phyloP scores from a whole-genome alignment of 2,888 invertebrate species.

The Allophyes oxyacanthae region DNA sequence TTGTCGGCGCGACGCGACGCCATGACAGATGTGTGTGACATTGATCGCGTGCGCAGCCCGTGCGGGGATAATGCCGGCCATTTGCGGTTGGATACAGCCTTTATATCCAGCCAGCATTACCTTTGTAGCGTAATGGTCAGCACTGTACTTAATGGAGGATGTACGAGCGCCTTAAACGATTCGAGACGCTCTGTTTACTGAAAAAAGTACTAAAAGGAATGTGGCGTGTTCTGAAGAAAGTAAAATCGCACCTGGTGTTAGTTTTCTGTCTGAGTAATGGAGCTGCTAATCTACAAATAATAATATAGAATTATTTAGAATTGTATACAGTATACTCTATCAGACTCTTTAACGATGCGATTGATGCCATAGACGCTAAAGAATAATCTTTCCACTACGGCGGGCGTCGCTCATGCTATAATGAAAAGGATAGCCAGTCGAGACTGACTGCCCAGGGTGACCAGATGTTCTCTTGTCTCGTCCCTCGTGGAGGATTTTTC shows the following conservation, averaged over 20 bases:
- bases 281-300: too few species aligned
- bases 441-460: too few species aligned
- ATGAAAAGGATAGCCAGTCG: too few species aligned
- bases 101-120: conserved; percentile 59
- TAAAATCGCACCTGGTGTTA: conserved; percentile 14
- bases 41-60: conserved; percentile 73
- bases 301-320: too few species aligned
- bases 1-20: conserved; percentile 30
- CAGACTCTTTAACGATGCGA: too few species aligned
- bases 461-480: too few species aligned
- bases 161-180: conserved; percentile 50
- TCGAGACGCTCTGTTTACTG: conserved; percentile 37
- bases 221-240: conserved; percentile 29
- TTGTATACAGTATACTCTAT: too few species aligned
- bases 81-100: conserved; percentile 77
- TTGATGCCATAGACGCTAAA: too few species aligned
- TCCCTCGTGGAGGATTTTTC: too few species aligned
- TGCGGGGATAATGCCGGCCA: conserved; percentile 74
- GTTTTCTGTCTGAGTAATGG: conserved; percentile 1
- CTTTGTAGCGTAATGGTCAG: conserved; percentile 60
- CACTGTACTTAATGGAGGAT: conserved; percentile 59
- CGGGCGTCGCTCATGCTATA: too few species aligned
- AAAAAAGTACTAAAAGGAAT: conserved; percentile 39
- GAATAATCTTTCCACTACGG: too few species aligned
- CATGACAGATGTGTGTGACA: conserved; percentile 61